Evolutionary conservation across 2,113 vertebrate species (phyloP).

Genomic region (Halichoeres trimaculatus): DNA sequence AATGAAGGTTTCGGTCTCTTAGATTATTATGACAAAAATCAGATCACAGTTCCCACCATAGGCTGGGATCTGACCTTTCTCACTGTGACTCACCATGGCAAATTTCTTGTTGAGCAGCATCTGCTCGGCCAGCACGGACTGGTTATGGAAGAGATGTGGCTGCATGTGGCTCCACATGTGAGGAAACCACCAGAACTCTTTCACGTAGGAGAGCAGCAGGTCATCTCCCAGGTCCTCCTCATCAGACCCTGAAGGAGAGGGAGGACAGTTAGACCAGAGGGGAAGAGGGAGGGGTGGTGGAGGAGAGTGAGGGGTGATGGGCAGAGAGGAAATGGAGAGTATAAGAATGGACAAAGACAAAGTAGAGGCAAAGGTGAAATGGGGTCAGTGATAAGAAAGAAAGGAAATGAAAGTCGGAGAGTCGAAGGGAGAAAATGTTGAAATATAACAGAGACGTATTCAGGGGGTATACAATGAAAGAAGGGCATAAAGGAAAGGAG

Average conservation of each 20-base stretch:
- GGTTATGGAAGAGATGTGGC: conserved; percentile 98
- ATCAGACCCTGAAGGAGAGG: conserved; percentile 86
- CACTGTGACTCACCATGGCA: conserved; percentile 88
- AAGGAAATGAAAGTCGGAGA: conserved; percentile 55
- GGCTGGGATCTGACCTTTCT: conserved; percentile 27
- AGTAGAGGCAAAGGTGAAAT: conserved; percentile 45
- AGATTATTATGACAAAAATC: not conserved
- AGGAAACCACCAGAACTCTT: conserved; percentile 99
- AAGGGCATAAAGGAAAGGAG: conserved; percentile 1
- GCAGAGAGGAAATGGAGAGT: conserved; percentile 33
- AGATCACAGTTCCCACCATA: not conserved
- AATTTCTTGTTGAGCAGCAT: conserved; percentile 99
- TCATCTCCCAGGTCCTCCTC: conserved; percentile 96
- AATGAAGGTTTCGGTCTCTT: too few species aligned
- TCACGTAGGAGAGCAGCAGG: conserved; percentile 92
- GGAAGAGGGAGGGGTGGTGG: not conserved
- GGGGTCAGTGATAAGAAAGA: conserved; percentile 33
- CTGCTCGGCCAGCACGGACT: conserved; percentile 95
- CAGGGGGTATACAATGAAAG: conserved; percentile 22
- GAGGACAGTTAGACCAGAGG: not conserved
- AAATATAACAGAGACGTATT: conserved; percentile 40
- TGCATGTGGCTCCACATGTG: conserved; percentile 99
- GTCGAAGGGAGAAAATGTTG: conserved; percentile 24
- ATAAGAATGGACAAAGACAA: conserved; percentile 43
- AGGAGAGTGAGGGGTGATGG: not conserved